Evolutionary conservation across 1,140 invertebrate genomes (phyloP).

Genomic region (Brachionus calyciflorus): DNA sequence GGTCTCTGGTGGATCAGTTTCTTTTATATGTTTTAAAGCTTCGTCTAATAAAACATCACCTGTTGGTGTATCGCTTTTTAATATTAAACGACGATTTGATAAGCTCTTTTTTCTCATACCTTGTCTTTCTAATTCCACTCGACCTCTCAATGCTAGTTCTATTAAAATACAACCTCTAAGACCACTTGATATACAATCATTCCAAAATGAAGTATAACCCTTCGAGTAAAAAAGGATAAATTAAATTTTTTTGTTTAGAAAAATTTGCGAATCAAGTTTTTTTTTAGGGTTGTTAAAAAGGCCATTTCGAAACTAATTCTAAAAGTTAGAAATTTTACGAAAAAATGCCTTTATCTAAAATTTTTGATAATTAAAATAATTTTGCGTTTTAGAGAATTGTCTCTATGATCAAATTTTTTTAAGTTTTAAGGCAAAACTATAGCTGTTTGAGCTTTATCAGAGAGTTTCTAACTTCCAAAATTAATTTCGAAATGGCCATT

Average conservation of each 20-base stretch:
- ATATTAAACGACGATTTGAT: constrained; percentile 71
- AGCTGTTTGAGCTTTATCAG: too few species aligned
- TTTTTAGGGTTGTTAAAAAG: too few species aligned
- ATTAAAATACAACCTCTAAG: constrained; percentile 96
- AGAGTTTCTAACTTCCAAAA: too few species aligned
- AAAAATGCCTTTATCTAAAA: too few species aligned
- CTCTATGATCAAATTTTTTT: too few species aligned
- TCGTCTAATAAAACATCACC: constrained; percentile 97
- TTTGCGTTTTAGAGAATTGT: too few species aligned
- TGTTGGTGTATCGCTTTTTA: constrained; percentile 82
- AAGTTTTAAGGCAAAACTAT: too few species aligned
- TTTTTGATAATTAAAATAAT: too few species aligned
- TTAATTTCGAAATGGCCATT: too few species aligned
- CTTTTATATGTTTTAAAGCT: constrained; percentile 95
- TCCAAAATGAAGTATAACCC: constrained; percentile 99
- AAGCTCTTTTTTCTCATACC: constrained; percentile 89
- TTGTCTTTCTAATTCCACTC: constrained; percentile 91
- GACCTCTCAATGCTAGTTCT: constrained; percentile 86
- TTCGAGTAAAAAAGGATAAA: constrained; percentile 60
- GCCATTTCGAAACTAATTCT: too few species aligned
- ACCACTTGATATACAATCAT: constrained; percentile 99
- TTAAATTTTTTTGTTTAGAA: constrained; percentile 32
- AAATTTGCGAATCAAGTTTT: too few species aligned
- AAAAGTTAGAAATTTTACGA: too few species aligned
- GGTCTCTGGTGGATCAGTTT: constrained; percentile 91